Evolutionary conservation across 2,888 invertebrate genomes (phyloP), one percentile per base, ranked within the genome.

Genomic region (Xylota sylvarum): DNA sequence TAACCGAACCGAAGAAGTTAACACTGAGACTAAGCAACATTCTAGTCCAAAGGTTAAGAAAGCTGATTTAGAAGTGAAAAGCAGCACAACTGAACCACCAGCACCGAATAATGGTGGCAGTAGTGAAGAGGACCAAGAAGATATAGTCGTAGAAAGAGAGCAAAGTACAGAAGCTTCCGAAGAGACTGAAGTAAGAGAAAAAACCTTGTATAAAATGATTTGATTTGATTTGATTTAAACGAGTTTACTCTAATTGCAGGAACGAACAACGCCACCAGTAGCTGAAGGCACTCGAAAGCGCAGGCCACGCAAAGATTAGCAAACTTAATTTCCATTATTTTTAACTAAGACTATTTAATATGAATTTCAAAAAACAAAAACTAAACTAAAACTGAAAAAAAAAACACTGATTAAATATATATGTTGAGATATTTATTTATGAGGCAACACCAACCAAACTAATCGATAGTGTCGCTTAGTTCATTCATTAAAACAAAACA

Each of bases 61-160:
- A 91, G 92, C 92, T 90, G 93, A 92, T 91, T 91, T 93, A 90
- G 92, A 92, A 89, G 90, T 90, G 89, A 90, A 70, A 83, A 85
- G 52, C 67, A 84, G 55, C 64, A 79, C 50, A 88, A 88, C 23
- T 77, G 88, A 58, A 77, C 76, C 72, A 74, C 58, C 67, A 27
- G 43, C 82, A 48, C 50, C 37, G 72, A 89, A 87, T 84, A 76
- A 88, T 89, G 56, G 89, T 88, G 80, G 88, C 86, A 35, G 82
- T 89, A 60, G 89, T 14, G 90, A 89, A 85, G 88, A 88, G 67
- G 88, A 58, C 17, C 69, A 69, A 14, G 88, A 89, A 60, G 88
- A 89, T 17, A 88, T 88, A 58, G 88, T 89, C 17, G 86, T 89
- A 48, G 89, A 86, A 60, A 89, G 89, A 23, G 90, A 69, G 43